Evolutionary conservation across 1,140 invertebrate species (phyloP).

Genomic region (Bombus haemorrhoidalis): DNA sequence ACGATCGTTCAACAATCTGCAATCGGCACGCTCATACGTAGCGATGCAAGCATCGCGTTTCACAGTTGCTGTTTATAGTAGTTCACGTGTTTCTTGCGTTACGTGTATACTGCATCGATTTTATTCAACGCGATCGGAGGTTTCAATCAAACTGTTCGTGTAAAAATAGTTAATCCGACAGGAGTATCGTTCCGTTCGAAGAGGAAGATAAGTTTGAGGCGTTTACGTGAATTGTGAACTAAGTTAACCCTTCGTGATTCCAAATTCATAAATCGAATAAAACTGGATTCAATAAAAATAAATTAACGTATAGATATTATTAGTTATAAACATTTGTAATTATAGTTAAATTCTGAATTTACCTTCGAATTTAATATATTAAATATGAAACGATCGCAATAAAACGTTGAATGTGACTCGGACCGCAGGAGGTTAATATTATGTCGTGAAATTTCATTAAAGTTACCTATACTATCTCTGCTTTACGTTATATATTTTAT

Average conservation of each 20-base stretch:
- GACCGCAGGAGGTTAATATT: neutral
- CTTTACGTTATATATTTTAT: neutral
- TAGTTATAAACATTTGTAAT: too few relatives aligned
- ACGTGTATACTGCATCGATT: neutral
- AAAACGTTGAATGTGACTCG: too few relatives aligned
- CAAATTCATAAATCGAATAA: too few relatives aligned
- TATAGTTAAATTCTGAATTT: too few relatives aligned
- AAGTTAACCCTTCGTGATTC: too few relatives aligned
- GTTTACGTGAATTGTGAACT: neutral
- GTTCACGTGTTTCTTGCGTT: neutral
- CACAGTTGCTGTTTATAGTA: neutral
- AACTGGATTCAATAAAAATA: too few relatives aligned
- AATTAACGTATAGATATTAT: too few relatives aligned
- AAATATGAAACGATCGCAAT: too few relatives aligned
- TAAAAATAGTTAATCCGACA: neutral
- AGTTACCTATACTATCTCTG: neutral
- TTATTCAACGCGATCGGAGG: neutral
- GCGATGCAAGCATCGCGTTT: conserved; percentile 6
- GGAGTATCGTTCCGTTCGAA: neutral
- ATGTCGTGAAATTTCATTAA: neutral
- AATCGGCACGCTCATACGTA: conserved; percentile 14
- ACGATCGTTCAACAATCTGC: neutral
- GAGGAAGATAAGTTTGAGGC: neutral
- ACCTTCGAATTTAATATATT: too few relatives aligned
- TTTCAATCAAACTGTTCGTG: too few relatives aligned